These are phyloP conservation scores for Pogonomyrmex barbatus DNA, from an alignment of 1,140 invertebrate species.

Conservation along the genomic window DNA sequence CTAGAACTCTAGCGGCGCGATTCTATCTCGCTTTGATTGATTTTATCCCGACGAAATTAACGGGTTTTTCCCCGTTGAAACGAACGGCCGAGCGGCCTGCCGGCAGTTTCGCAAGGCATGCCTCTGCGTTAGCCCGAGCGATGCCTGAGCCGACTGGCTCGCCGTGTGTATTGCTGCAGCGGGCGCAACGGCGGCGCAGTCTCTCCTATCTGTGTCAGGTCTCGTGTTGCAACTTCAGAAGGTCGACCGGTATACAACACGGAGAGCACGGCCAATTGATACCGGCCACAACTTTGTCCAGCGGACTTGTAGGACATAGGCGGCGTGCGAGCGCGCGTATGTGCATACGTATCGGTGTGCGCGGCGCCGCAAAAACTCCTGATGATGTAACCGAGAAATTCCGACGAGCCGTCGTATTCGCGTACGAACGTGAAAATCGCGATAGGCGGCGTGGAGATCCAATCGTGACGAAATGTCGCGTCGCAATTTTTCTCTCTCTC, in stretches of 20 bases:
- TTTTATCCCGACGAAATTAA: slow-evolving; percentile 69
- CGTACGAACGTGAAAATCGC: slow-evolving; percentile 52
- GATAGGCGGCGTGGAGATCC: slow-evolving; percentile 36
- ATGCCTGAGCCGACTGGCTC: slow-evolving; percentile 59
- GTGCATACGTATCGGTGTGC: slow-evolving; percentile 22
- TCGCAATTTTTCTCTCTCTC: background rate
- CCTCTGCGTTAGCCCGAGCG: slow-evolving; percentile 36
- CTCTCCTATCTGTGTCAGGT: slow-evolving; percentile 85
- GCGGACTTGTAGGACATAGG: slow-evolving; percentile 66
- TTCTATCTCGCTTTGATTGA: slow-evolving; percentile 51
- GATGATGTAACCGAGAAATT: slow-evolving; percentile 75
- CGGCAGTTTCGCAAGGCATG: slow-evolving; percentile 74
- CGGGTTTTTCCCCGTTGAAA: slow-evolving; percentile 71
- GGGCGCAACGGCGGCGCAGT: slow-evolving; percentile 58
- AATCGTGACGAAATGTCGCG: slow-evolving; percentile 58
- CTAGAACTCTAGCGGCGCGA: slow-evolving; percentile 17
- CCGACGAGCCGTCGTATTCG: slow-evolving; percentile 58
- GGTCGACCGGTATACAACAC: slow-evolving; percentile 84
- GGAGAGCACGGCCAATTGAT: slow-evolving; percentile 79
- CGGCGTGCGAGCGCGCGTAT: slow-evolving; percentile 36
- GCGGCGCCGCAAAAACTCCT: slow-evolving; percentile 65
- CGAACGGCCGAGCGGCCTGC: slow-evolving; percentile 49
- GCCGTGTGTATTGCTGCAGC: slow-evolving; percentile 37
- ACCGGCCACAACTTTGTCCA: slow-evolving; percentile 74
- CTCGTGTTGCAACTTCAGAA: slow-evolving; percentile 85